These are phyloP conservation scores for Damaliscus lunatus DNA, from an alignment of 2,113 vertebrate species.

Conservation along the genomic window DNA sequence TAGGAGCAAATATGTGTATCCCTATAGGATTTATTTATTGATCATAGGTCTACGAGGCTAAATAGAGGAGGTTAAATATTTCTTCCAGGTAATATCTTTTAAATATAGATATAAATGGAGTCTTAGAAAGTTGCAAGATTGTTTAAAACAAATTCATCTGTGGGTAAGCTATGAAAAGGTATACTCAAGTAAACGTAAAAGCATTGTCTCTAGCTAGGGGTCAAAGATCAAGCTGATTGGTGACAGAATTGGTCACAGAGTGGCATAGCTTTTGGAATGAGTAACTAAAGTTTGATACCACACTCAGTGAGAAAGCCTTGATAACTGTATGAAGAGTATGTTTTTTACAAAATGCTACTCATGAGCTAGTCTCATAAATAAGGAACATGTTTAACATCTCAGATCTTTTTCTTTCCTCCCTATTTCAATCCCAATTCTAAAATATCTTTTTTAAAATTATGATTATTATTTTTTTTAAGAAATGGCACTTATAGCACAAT, in stretches of 20 bases:
- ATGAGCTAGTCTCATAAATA: not conserved
- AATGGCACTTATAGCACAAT: not conserved
- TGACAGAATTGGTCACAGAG: not conserved
- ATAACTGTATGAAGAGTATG: not conserved
- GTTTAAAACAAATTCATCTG: not conserved
- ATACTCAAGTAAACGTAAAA: not conserved
- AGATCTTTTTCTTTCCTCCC: not conserved
- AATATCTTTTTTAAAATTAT: not conserved
- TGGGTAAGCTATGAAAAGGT: not conserved
- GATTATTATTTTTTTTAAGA: not conserved
- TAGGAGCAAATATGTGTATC: not conserved
- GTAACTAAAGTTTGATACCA: not conserved
- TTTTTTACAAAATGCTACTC: not conserved
- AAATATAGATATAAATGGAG: not conserved
- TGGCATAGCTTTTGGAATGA: not conserved
- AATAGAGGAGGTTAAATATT: not conserved
- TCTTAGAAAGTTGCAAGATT: not conserved
- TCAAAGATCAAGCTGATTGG: not conserved
- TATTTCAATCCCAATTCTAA: not conserved
- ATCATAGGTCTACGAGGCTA: not conserved
- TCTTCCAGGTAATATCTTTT: not conserved
- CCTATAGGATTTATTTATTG: not conserved
- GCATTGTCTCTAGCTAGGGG: not conserved
- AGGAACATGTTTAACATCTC: not conserved
- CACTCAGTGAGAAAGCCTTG: not conserved